Evolutionary conservation across 2,113 vertebrate species (phyloP).

Genomic region (Nymphicus hollandicus): DNA sequence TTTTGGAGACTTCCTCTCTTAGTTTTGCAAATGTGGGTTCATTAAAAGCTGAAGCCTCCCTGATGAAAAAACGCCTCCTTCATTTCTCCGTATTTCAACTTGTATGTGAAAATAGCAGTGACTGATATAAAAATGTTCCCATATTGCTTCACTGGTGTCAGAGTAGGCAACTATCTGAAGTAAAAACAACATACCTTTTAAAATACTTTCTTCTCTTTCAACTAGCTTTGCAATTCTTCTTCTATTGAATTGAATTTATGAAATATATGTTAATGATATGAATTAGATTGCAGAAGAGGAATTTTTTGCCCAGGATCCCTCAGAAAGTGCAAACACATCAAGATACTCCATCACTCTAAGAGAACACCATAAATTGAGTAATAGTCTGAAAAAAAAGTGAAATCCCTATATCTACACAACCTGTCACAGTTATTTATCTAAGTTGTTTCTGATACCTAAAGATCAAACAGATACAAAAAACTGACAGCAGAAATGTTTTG

Average conservation of each 20-base stretch:
- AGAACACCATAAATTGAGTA: background rate
- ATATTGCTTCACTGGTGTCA: background rate
- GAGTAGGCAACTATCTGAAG: background rate
- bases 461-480: background rate
- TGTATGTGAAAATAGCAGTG: background rate
- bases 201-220: background rate
- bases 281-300: background rate
- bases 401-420: background rate
- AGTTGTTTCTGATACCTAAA: background rate
- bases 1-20: background rate
- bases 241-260: background rate
- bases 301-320: background rate
- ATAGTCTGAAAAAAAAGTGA: background rate
- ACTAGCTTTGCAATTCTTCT: background rate
- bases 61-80: rapidly evolving
- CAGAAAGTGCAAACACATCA: background rate
- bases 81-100: background rate
- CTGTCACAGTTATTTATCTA: background rate
- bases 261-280: background rate
- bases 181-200: background rate
- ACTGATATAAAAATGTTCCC: background rate
- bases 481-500: background rate
- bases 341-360: background rate
- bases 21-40: background rate
- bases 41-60: background rate